phyloP scores from a whole-genome alignment of 2,113 vertebrate species.

The Butorides virescens region DNA sequence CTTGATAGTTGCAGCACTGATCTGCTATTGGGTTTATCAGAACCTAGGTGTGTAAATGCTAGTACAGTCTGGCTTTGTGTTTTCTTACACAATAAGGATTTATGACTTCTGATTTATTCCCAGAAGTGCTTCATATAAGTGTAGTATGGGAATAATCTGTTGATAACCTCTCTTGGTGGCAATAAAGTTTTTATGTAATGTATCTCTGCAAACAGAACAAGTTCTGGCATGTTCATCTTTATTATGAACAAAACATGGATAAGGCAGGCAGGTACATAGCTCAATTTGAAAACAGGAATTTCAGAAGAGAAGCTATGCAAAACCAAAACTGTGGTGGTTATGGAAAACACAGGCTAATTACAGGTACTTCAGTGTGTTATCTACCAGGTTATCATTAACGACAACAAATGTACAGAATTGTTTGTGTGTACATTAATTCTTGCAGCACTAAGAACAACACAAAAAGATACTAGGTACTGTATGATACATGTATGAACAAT shows the following conservation, averaged over 20 bases:
- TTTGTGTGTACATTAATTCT: neutral
- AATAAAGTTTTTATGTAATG: constrained; percentile 1
- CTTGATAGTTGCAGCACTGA: neutral
- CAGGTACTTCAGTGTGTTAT: neutral
- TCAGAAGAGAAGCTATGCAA: neutral
- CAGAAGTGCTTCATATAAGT: neutral
- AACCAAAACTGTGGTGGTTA: neutral
- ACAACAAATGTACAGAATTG: neutral
- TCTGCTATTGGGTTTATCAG: neutral
- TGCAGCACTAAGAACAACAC: neutral
- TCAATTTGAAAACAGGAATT: neutral
- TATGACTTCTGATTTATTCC: neutral
- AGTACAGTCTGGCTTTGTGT: neutral
- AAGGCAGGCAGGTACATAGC: neutral
- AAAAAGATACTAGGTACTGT: neutral
- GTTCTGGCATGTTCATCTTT: constrained; percentile 17
- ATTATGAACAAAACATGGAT: neutral
- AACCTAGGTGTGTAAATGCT: neutral
- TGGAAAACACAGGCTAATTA: neutral
- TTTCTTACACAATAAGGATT: neutral
- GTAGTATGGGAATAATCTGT: neutral
- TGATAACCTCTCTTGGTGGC: neutral
- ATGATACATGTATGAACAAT: neutral
- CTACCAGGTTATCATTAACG: neutral
- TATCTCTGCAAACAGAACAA: constrained; percentile 39